Evolutionary conservation across 2,797 vertebrate genomes (phyloP), one percentile per base, ranked within the genome.

Genomic region (Pampus argenteus): DNA sequence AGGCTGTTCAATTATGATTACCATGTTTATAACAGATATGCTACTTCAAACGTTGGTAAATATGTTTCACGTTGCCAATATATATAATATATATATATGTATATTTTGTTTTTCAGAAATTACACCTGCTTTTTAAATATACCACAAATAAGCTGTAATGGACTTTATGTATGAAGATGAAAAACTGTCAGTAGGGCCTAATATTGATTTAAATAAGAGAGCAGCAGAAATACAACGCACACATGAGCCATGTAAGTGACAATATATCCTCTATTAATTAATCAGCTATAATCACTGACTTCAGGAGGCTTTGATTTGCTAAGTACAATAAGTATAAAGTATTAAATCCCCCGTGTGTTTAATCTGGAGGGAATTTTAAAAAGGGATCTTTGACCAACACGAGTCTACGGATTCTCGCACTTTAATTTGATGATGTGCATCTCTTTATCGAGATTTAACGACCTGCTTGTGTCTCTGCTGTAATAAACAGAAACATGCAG

Each of bases 191-290:
- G 78, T 74, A 73, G 49, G 67, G 45, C 26, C 73, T 79, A 74
- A 81, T 82, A 84, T 67, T 81, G 78, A 78, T 89, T 88, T 84
- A 85, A 85, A 81, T 75, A 81, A 63, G 47, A 63, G 77, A 71
- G 58, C 38, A 78, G 54, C 22, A 66, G 71, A 85, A 61, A 67
- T 74, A 81, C 71, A 71, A 84, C 79, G 66, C 52, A 67, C 26
- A 52, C 63, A 74, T 48, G 71, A 77, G 60, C 49, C 61, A 71
- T 36, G 34, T 36, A 11, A 36, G 34, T 36, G 1, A 11, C 69
- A 65, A 85, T 78, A 71, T 60, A 76, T 68, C 60, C 61, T 81
- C 67, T 73, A 85, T 89, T 88, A 86, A 89, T 90, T 86, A 92
- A 77, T 58, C 65, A 87, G 79, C 79, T 88, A 86, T 84, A 60